Percentiles rank a stretch among this genome's conserved stretches.
These are phyloP conservation scores for Thryonomys swinderianus DNA, from an alignment of 2,113 vertebrate species.

Conservation along the genomic window DNA sequence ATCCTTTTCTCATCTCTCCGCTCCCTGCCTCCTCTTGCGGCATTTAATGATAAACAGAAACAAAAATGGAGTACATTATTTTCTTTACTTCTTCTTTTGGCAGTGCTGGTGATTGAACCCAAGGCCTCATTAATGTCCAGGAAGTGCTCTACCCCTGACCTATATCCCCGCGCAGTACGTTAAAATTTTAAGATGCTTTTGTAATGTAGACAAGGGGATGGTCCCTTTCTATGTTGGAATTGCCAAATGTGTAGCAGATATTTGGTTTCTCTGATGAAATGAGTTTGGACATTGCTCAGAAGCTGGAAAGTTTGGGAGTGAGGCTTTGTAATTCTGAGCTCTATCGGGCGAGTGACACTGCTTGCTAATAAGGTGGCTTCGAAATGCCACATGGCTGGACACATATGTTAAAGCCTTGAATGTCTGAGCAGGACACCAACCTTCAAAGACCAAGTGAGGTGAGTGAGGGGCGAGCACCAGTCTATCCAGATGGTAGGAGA, in stretches of 20 bases:
- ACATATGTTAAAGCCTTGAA: not conserved
- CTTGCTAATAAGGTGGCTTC: constrained; percentile 26
- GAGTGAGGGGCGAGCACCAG: not conserved
- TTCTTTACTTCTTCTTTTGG: not conserved
- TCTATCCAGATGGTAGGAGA: not conserved
- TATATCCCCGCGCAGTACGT: not conserved
- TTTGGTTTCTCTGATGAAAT: constrained; percentile 35
- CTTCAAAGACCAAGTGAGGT: not conserved
- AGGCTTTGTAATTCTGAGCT: not conserved
- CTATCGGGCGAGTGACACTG: not conserved
- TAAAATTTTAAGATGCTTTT: constrained; percentile 23
- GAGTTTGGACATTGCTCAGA: not conserved
- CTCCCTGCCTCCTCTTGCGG: not conserved
- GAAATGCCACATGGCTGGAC: not conserved
- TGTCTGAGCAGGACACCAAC: not conserved
- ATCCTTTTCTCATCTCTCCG: not conserved
- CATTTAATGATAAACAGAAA: not conserved
- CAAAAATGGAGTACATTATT: not conserved
- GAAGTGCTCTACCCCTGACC: not conserved
- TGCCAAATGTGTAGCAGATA: not conserved
- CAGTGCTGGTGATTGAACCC: not conserved
- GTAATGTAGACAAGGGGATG: not conserved
- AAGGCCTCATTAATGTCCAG: not conserved
- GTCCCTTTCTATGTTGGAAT: not conserved
- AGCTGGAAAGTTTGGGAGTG: not conserved